Conservation (phyloP, 2,113 vertebrate species). For the Andinoacara biseriatus region DNA sequence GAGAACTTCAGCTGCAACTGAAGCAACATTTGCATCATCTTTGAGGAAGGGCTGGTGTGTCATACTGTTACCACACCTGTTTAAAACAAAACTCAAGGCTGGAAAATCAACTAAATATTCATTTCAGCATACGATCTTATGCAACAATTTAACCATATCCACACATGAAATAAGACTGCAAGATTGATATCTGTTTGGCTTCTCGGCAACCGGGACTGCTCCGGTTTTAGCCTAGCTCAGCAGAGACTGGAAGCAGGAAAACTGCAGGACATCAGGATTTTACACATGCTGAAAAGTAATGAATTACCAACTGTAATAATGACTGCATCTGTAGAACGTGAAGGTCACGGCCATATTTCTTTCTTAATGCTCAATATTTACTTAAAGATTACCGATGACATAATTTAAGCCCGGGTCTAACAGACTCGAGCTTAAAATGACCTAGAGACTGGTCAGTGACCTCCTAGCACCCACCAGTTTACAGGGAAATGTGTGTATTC, state of each 20-base stretch:
- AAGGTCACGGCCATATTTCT: background rate
- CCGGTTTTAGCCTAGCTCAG: slow-evolving; percentile 11
- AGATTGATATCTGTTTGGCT: background rate
- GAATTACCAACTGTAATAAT: background rate
- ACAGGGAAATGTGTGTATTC: background rate
- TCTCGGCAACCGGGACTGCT: background rate
- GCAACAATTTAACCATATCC: background rate
- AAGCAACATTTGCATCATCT: slow-evolving; percentile 20
- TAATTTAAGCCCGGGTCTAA: no score
- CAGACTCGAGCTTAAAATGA: no score
- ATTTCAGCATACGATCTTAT: background rate
- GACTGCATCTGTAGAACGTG: background rate
- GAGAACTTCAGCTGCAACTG: background rate
- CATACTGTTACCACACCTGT: background rate
- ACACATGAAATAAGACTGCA: background rate
- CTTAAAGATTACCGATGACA: no score
- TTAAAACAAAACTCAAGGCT: background rate
- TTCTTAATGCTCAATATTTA: background rate
- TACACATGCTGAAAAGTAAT: background rate
- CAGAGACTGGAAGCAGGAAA: background rate
- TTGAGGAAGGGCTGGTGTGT: background rate
- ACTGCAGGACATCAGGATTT: background rate
- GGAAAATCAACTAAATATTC: slow-evolving; percentile 2
- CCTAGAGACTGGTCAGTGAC: no score
- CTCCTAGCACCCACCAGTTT: background rate